phyloP scores from a whole-genome alignment of 1,140 invertebrate genomes.

The Babylonia areolata region DNA sequence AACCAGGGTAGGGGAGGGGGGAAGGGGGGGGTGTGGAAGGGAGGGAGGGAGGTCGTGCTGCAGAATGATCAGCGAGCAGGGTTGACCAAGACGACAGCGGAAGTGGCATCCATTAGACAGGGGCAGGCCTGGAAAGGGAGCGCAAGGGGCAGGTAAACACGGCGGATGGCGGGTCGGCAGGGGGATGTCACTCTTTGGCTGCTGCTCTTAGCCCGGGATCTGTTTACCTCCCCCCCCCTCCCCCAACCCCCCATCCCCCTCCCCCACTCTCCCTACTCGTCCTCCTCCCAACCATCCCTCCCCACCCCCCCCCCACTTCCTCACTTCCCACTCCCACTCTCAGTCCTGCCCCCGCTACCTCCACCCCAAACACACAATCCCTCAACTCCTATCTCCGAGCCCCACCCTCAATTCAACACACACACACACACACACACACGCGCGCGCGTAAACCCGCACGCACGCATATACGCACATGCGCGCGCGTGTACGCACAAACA shows the following conservation, averaged over 20 bases:
- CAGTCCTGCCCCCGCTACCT: too few relatives aligned
- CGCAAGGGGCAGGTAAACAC: slow-evolving; percentile 1
- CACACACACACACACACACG: not conserved
- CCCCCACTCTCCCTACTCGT: too few relatives aligned
- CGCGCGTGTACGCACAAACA: not conserved
- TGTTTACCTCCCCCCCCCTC: not conserved
- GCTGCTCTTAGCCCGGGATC: not conserved
- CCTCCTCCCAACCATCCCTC: too few relatives aligned
- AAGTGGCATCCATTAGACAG: not conserved
- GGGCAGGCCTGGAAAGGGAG: not conserved
- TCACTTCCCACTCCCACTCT: not conserved
- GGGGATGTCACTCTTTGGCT: not conserved
- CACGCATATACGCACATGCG: not conserved
- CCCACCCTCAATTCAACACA: too few relatives aligned
- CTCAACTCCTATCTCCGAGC: too few relatives aligned
- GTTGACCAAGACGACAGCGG: not conserved
- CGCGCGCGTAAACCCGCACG: too few relatives aligned
- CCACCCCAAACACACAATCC: too few relatives aligned
- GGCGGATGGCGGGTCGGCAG: not conserved
- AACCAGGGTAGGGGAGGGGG: not conserved
- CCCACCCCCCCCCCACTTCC: too few relatives aligned
- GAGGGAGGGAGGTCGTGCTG: too few relatives aligned
- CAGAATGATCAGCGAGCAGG: not conserved
- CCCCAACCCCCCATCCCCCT: too few relatives aligned
- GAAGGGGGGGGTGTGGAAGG: not conserved